Percentiles rank a stretch among this genome's conserved stretches.
Evolutionary conservation across 2,888 invertebrate genomes (phyloP).

Genomic region (Griposia aprilina): DNA sequence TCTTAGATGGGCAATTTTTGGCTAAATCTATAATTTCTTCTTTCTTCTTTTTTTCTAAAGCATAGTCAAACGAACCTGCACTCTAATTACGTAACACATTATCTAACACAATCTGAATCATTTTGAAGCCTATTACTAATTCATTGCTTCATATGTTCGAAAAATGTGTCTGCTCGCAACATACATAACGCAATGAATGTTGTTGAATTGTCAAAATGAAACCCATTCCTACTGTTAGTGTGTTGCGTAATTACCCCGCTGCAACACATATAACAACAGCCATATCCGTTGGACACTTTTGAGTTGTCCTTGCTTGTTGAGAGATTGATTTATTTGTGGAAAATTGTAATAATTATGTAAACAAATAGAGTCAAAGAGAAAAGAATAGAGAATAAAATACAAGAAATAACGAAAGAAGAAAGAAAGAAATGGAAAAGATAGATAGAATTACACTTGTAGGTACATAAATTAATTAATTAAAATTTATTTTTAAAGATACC

Average conservation of each 20-base stretch:
- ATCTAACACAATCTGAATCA: too few relatives aligned
- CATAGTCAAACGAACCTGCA: too few relatives aligned
- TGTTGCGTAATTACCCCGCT: too few relatives aligned
- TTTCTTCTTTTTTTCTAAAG: not conserved
- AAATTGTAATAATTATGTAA: not conserved
- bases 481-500: not conserved
- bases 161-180: too few relatives aligned
- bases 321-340: not conserved
- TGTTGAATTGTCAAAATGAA: too few relatives aligned
- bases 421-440: not conserved
- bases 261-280: not conserved
- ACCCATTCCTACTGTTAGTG: too few relatives aligned
- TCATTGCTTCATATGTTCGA: too few relatives aligned
- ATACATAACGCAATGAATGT: too few relatives aligned
- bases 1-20: constrained; percentile 5
- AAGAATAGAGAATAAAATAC: not conserved
- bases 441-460: not conserved
- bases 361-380: not conserved
- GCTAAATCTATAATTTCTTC: constrained; percentile 15
- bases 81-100: too few relatives aligned
- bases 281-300: not conserved
- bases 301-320: not conserved
- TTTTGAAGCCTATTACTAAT: too few relatives aligned
- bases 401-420: not conserved
- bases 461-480: not conserved